Percentiles rank a stretch among this genome's conserved stretches.
phyloP scores from a whole-genome alignment of 1,140 invertebrate species.

The Drosophila biarmipes region DNA sequence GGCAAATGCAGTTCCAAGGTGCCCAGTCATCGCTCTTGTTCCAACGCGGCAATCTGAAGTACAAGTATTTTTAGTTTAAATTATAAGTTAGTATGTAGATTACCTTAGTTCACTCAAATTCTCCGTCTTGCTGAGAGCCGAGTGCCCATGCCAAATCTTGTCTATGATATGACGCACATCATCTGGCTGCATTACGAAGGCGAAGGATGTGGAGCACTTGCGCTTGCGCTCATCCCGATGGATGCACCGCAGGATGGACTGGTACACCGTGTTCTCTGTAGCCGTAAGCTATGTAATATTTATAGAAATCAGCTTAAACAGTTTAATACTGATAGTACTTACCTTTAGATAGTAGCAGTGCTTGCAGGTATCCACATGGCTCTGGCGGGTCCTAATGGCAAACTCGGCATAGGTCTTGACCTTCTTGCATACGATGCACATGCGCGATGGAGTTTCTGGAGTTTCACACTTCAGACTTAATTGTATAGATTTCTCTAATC shows the following conservation, averaged over 20 bases:
- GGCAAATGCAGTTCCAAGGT: conserved; percentile 89
- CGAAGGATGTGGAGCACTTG: conserved; percentile 85
- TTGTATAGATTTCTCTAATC: accelerated
- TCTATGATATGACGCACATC: conserved; percentile 87
- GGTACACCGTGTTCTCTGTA: conserved; percentile 82
- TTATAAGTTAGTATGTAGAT: neutral
- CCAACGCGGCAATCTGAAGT: conserved; percentile 85
- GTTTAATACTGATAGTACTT: neutral
- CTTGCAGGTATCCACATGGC: conserved; percentile 80
- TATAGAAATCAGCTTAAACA: no score
- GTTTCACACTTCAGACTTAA: neutral
- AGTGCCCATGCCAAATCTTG: conserved; percentile 88
- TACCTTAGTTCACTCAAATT: conserved; percentile 86
- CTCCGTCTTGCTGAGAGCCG: conserved; percentile 86
- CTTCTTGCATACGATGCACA: conserved; percentile 82
- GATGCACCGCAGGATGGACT: conserved; percentile 86
- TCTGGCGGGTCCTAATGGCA: conserved; percentile 74
- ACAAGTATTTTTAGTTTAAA: neutral
- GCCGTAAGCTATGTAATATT: conserved; percentile 52
- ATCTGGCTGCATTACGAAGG: conserved; percentile 86
- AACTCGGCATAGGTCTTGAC: conserved; percentile 70
- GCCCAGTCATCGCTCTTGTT: conserved; percentile 86
- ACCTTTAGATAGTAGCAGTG: conserved; percentile 78
- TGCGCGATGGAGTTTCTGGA: conserved; percentile 61
- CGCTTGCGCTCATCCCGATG: conserved; percentile 86